Evolutionary conservation across 1,140 invertebrate species (phyloP), one percentile per base, ranked within the genome.

Genomic region (Aphaenogaster ashmeadi): DNA sequence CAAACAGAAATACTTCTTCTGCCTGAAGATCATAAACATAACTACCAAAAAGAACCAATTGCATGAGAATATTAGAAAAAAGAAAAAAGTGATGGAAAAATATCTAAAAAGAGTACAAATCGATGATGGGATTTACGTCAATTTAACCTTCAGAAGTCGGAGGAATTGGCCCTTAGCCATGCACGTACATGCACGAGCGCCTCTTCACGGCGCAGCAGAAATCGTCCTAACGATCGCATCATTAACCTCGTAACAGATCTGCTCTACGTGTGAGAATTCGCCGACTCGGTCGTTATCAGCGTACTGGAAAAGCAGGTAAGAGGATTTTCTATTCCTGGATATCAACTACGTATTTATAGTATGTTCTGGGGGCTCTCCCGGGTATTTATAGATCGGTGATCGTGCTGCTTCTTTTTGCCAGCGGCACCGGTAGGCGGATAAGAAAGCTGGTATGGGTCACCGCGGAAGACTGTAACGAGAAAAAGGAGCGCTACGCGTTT

Each of bases 321-420:
- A 78, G 38, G 41, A 86, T 89, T 91, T 88, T 91, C 90, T 91
- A 91, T 91, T 91, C 80, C 87, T 89, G 90, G 84, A 80, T 27
- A 58, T 27, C 8, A 5, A 69, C n/a, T 62, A 52, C n/a, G 85
- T 91, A 91, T 91, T 91, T 91, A 91, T 91, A 91, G 90, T 86
- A 56, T 56, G 75, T 80, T 87, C 90, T 71, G 75, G 83, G 44
- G 75, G 62, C 89, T 91, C 90, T 88, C 71, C n/a, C 27, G 54
- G 41, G 15, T 91, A 91, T 91, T 91, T 91, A 91, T 91, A 91
- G 79, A 91, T 67, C 38, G 47, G 44, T 18, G 77, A 36, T 41
- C 67, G 41, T 36, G 50, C 36, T 74, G 38, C 13, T 86, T 72
- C 62, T 50, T 89, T 90, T 90, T 86, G 18, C 27, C n/a, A 74